Evolutionary conservation across 2,113 vertebrate species (phyloP).

Genomic region (Cettia cetti): DNA sequence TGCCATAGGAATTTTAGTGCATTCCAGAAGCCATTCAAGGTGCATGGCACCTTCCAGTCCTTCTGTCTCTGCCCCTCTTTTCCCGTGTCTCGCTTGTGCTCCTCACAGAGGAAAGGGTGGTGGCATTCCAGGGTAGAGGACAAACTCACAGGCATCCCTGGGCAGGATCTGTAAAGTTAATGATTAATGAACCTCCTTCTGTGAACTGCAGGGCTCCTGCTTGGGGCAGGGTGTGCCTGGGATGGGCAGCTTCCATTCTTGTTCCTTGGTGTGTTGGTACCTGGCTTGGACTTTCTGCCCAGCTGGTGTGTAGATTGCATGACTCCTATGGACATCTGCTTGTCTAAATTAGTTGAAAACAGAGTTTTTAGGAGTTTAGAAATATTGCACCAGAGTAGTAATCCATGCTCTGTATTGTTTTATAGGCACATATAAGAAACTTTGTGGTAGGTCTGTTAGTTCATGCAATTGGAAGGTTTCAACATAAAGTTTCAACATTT

Average conservation of each 20-base stretch:
- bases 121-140: neutral
- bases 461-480: neutral
- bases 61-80: neutral
- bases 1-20: too few species aligned
- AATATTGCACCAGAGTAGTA: neutral
- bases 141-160: neutral
- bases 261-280: neutral
- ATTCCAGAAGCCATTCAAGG: neutral
- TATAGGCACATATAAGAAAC: neutral
- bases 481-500: neutral
- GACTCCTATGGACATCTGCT: neutral
- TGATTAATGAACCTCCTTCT: neutral
- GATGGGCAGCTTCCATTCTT: neutral
- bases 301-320: neutral
- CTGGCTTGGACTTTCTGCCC: neutral
- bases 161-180: neutral
- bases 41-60: neutral
- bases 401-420: neutral
- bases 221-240: neutral
- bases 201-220: neutral
- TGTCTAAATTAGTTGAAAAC: neutral
- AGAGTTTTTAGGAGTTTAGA: neutral
- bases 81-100: accelerated
- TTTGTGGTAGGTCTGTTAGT: neutral
- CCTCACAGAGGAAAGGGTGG: accelerated